These are phyloP conservation scores for Tragelaphus scriptus DNA, from an alignment of 2,113 vertebrate species.

Conservation along the genomic window DNA sequence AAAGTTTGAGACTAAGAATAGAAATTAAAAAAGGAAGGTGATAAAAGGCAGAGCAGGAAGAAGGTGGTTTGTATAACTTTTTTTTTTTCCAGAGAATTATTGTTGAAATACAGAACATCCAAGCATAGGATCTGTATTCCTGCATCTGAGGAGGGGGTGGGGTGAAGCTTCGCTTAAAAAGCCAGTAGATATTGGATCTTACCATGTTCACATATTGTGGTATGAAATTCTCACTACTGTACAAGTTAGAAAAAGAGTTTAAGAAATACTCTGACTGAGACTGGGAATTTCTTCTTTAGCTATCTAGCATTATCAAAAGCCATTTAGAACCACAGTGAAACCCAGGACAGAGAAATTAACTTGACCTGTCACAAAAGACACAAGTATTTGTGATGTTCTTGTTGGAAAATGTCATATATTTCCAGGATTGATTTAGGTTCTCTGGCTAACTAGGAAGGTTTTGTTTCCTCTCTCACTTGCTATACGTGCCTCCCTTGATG, in stretches of 20 bases:
- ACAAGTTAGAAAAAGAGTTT: not conserved
- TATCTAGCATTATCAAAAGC: not conserved
- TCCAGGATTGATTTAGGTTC: not conserved
- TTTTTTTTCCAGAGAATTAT: not conserved
- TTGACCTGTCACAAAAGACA: not conserved
- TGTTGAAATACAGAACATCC: not conserved
- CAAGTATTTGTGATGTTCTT: not conserved
- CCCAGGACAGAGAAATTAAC: not conserved
- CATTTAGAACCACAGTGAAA: not conserved
- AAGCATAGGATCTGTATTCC: not conserved
- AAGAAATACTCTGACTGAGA: not conserved
- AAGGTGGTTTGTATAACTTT: not conserved
- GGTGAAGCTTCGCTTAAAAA: not conserved
- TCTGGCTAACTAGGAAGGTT: not conserved
- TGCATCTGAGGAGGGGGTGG: not conserved
- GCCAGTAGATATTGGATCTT: not conserved
- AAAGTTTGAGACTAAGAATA: not conserved
- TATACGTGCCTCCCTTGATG: not conserved
- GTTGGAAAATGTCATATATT: not conserved
- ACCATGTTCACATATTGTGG: not conserved
- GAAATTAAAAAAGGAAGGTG: not conserved
- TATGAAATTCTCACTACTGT: not conserved
- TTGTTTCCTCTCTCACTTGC: not conserved
- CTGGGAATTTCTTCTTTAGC: not conserved
- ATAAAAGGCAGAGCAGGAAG: not conserved